Base-by-base conservation (phyloP, 2,113 vertebrate species). In the Numenius arquata region DNA sequence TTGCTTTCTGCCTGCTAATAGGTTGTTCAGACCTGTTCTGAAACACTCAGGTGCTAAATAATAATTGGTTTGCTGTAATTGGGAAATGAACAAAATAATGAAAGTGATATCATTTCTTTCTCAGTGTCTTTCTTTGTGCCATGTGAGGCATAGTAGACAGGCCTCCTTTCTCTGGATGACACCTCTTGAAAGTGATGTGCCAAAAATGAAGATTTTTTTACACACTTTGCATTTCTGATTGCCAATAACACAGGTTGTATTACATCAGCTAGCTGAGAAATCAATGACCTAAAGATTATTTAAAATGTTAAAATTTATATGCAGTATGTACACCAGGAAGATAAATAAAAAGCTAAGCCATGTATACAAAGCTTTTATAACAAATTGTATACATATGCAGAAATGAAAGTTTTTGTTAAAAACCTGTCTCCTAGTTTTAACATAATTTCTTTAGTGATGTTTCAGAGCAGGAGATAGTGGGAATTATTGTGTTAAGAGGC, bases 141-240 rank as follows among this genome's bases (percentile, higher is more conserved):
- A 92, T 38, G 65, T 43, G 65, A 95, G 79, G 50, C 18, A 48
- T 72, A 47, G 53, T 45, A 71, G 21, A 43, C 70, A 81, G 52
- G 38, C 16, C 20, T 83, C 14, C 82, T 53, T 95, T 85, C 53
- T 76, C 36, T 85, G 34, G 38, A 19, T 85, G 81, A 80, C 84
- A 94, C 72, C 80, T 97, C 82, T 89, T 95, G 62, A 76, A 96
- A 91, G 66, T 36, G n/a, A 66, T 43, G 23, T 74, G 90, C 77
- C 93, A 97, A 89, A 78, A 92, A 45, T 47, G 58, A 94, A 82
- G 85, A 81, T 67, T 23, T 36, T 36, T 59, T 59, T 36, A 36
- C 26, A 84, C 53, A 75, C 20, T 75, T 29, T 66, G 38, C 73
- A 34, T 25, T 62, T 93, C 84, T 89, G 58, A 82, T 26, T 76